Evolutionary conservation across 2,113 vertebrate species (phyloP).

Genomic region (Xiphophorus couchianus): DNA sequence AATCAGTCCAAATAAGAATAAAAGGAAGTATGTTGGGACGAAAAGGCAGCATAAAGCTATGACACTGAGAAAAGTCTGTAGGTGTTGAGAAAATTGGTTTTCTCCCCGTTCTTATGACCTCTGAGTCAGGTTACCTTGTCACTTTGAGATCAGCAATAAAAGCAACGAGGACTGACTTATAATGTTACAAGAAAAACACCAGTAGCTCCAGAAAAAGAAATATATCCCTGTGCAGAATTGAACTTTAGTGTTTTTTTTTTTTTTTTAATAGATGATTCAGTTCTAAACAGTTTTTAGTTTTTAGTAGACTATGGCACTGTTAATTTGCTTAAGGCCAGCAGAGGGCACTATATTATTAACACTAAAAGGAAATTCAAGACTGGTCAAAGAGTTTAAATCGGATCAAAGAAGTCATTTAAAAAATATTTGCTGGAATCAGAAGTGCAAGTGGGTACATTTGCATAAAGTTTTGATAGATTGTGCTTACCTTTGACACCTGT

Average conservation of each 20-base stretch:
- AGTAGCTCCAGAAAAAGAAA: background rate
- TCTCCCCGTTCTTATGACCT: background rate
- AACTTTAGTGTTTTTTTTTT: too few relatives aligned
- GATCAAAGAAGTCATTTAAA: background rate
- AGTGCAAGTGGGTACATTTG: background rate
- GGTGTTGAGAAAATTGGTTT: too few relatives aligned
- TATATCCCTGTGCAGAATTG: background rate
- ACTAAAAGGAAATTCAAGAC: slow-evolving; percentile 1
- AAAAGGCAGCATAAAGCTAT: background rate
- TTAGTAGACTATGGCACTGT: background rate
- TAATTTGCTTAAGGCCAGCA: slow-evolving; percentile 39
- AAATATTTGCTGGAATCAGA: too few relatives aligned
- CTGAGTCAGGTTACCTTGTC: background rate
- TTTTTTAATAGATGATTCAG: background rate
- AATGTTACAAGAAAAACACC: background rate
- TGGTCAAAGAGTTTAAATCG: background rate
- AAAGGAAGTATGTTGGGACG: background rate
- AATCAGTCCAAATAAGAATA: background rate
- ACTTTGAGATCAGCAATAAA: background rate
- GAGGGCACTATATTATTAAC: slow-evolving; percentile 42
- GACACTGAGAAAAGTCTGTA: too few relatives aligned
- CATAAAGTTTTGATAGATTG: slow-evolving; percentile 1
- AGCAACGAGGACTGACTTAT: background rate
- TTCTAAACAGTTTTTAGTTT: background rate
- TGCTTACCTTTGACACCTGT: slow-evolving; percentile 93